These are phyloP conservation scores for Ecliptopera silaceata DNA, from an alignment of 2,888 invertebrate species.

Conservation along the genomic window DNA sequence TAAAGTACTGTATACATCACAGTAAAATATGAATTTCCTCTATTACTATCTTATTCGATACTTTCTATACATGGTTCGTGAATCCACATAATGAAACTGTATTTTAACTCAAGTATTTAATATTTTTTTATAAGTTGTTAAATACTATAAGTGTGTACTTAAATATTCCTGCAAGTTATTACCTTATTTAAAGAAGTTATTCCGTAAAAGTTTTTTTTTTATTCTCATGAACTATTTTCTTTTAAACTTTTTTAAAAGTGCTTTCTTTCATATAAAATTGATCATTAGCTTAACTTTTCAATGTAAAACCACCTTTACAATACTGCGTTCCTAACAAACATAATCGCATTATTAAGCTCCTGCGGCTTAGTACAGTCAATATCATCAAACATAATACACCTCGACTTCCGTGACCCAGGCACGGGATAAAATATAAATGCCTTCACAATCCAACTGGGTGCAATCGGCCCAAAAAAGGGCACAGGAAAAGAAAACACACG, in stretches of 20 bases:
- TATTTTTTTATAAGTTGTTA: too few relatives aligned
- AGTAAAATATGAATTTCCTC: neutral
- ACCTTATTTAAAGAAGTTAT: too few relatives aligned
- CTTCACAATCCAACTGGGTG: conserved; percentile 51
- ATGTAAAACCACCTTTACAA: conserved; percentile 1
- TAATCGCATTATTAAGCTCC: neutral
- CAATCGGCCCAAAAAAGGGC: conserved; percentile 56
- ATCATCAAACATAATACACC: neutral
- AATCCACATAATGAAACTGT: neutral
- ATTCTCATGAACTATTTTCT: too few relatives aligned
- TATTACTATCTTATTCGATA: neutral
- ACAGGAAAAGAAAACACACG: conserved; percentile 66
- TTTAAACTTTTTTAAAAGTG: too few relatives aligned
- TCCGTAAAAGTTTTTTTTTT: too few relatives aligned
- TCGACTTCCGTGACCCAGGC: neutral
- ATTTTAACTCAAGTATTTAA: neutral
- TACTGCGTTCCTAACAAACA: neutral
- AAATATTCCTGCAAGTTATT: too few relatives aligned
- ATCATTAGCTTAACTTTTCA: too few relatives aligned
- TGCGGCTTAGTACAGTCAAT: conserved; percentile 16
- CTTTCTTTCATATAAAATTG: too few relatives aligned
- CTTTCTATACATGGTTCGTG: neutral
- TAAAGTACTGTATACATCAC: neutral
- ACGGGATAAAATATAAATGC: conserved; percentile 41
- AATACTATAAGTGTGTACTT: too few relatives aligned